phyloP scores from a whole-genome alignment of 64 coral and sea anemone species.

The Pachyseris speciosa region DNA sequence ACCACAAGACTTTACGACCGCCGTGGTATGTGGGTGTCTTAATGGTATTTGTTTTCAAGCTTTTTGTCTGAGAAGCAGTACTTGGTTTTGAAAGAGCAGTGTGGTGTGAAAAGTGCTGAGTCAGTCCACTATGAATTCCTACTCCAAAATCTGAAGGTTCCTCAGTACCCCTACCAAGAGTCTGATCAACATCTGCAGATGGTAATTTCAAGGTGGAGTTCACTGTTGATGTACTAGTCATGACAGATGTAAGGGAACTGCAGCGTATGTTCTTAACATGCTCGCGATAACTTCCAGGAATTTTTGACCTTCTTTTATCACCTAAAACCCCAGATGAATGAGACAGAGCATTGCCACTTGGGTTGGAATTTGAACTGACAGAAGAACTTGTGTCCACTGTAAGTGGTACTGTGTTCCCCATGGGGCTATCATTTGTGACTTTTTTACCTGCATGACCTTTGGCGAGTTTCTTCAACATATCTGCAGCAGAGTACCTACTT shows the following conservation, averaged over 20 bases:
- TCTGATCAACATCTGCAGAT: neutral
- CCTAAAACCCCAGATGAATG: neutral
- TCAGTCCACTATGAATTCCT: neutral
- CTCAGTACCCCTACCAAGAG: neutral
- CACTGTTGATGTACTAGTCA: neutral
- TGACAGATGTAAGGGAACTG: neutral
- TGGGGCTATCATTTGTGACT: neutral
- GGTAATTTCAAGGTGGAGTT: conserved; percentile 1
- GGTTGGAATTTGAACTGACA: neutral
- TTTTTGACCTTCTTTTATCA: neutral
- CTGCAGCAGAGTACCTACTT: conserved; percentile 71
- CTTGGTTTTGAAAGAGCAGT: neutral
- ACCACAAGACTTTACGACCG: conserved; percentile 35
- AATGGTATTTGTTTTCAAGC: neutral
- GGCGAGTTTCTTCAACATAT: conserved; percentile 69
- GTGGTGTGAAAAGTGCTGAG: neutral
- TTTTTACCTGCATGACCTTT: conserved; percentile 7
- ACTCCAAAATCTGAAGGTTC: neutral
- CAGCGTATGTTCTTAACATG: conserved; percentile 50
- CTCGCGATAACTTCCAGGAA: conserved; percentile 36
- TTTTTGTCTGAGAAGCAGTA: neutral
- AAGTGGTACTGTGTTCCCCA: neutral
- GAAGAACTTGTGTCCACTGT: neutral
- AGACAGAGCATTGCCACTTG: too few species aligned
- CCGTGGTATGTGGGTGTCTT: neutral